Conservation (phyloP, 2,888 invertebrate species). For the Mechanitis mazaeus region DNA sequence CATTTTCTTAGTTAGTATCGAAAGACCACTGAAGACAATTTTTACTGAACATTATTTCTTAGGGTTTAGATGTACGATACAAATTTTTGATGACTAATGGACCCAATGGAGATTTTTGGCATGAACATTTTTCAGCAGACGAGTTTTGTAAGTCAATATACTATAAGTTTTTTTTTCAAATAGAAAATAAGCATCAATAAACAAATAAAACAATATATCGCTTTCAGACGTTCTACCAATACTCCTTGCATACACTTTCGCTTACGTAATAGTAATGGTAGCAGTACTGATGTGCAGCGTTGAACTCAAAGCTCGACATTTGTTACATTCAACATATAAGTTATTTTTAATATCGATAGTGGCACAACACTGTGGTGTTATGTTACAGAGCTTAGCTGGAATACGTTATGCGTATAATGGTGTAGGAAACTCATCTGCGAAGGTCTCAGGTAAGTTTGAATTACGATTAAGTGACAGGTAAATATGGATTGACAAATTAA, state of each 20-base stretch:
- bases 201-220: background rate
- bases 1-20: background rate
- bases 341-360: conserved; percentile 85
- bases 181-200: background rate
- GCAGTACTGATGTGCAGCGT: conserved; percentile 85
- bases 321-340: conserved; percentile 93
- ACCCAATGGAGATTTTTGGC: conserved; percentile 86
- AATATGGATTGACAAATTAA: no score
- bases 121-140: conserved; percentile 94
- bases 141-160: conserved; percentile 88
- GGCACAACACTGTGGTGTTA: conserved; percentile 82
- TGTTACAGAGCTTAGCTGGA: conserved; percentile 82
- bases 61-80: conserved; percentile 88
- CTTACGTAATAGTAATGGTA: conserved; percentile 83
- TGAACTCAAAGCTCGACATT: conserved; percentile 85
- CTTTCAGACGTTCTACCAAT: conserved; percentile 89
- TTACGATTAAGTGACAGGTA: background rate
- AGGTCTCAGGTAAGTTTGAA: conserved; percentile 60
- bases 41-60: conserved; percentile 34
- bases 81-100: conserved; percentile 93
- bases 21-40: no score
- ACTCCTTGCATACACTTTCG: conserved; percentile 83
- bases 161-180: conserved; percentile 15
- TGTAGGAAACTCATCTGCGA: conserved; percentile 70
- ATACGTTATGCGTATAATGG: conserved; percentile 88